These are phyloP conservation scores for Drosophila meridionalis DNA, from an alignment of 2,888 invertebrate genomes.

Conservation along the genomic window DNA sequence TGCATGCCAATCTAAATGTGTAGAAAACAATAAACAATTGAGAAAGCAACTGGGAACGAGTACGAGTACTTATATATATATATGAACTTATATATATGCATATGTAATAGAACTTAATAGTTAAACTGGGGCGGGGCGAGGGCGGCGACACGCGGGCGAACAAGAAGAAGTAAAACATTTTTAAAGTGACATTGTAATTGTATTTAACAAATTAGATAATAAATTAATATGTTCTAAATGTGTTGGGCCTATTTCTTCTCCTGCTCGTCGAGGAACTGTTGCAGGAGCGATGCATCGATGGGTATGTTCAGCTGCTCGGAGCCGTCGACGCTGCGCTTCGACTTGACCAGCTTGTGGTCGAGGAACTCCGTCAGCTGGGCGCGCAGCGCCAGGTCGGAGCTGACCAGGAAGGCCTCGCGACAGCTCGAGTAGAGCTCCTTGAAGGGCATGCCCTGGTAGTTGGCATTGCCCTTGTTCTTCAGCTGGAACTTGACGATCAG, in stretches of 20 bases:
- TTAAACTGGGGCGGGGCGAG: constrained; percentile 25
- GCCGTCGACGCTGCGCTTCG: constrained; percentile 92
- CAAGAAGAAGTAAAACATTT: constrained; percentile 45
- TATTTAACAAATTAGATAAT: constrained; percentile 76
- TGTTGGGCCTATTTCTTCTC: constrained; percentile 71
- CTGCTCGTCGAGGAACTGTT: constrained; percentile 90
- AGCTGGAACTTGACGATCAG: constrained; percentile 93
- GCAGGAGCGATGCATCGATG: constrained; percentile 89
- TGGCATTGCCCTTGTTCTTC: constrained; percentile 89
- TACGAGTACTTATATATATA: constrained; percentile 11
- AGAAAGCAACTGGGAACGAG: constrained; percentile 17
- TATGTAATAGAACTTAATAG: constrained; percentile 44
- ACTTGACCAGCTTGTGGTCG: constrained; percentile 96
- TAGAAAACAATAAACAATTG: constrained; percentile 61
- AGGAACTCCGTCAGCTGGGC: constrained; percentile 97
- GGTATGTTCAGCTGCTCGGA: constrained; percentile 93
- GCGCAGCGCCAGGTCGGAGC: constrained; percentile 95
- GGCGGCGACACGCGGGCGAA: constrained; percentile 28
- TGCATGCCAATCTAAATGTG: constrained; percentile 79
- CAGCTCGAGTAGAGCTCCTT: constrained; percentile 94
- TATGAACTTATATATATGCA: background rate
- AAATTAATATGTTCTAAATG: constrained; percentile 75
- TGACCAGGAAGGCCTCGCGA: constrained; percentile 95
- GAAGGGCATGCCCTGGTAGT: constrained; percentile 94
- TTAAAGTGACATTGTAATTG: constrained; percentile 68